Evolutionary conservation across 2,888 invertebrate genomes (phyloP), one percentile per base, ranked within the genome.

Genomic region (Anorthoa munda): DNA sequence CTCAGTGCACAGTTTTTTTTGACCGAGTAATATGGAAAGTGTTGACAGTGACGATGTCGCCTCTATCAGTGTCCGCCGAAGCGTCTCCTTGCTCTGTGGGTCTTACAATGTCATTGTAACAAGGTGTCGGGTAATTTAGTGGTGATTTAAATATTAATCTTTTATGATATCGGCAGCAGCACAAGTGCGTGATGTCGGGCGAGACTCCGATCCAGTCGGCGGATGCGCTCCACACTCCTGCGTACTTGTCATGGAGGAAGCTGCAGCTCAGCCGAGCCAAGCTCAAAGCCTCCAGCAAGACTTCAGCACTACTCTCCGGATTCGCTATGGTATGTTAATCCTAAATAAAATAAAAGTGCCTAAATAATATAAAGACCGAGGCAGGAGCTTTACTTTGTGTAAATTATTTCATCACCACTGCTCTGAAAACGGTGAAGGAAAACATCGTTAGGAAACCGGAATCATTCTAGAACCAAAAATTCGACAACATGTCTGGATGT

Each of bases 211-310:
- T 98, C 97, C 98, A 98, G 86, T 97, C 97, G 9, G 98, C 97
- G 31, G 98, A 98, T 92, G 97, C 97, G 74, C 96, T 98, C 39
- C 98, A 98, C 91, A 98, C 98, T 17, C 98, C 98, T 23, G 98
- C 98, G n/a, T 98, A 98, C 91, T 95, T 98, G 66, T 98, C 98
- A 58, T 98, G 98, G 98, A 97, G 98, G 86, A 98, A 98, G 92
- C 96, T 99, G 50, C 99, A 99, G 93, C 97, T 99, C 71, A 99
- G 99, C 92, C 97, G 99, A 83, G 99, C 99, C 70, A 99, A 99
- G 95, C 97, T 99, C 88, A 99, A 99, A 95, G 99, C 99, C 0
- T 99, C 99, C 67, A 99, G 99, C 94, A 98, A 99, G 93, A 99
- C 99, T 1, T 99, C 99, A 0, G 99, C 99, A 0, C 96, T 99